Base-by-base conservation (phyloP, 2,113 vertebrate genomes). In the Carlito syrichta region DNA sequence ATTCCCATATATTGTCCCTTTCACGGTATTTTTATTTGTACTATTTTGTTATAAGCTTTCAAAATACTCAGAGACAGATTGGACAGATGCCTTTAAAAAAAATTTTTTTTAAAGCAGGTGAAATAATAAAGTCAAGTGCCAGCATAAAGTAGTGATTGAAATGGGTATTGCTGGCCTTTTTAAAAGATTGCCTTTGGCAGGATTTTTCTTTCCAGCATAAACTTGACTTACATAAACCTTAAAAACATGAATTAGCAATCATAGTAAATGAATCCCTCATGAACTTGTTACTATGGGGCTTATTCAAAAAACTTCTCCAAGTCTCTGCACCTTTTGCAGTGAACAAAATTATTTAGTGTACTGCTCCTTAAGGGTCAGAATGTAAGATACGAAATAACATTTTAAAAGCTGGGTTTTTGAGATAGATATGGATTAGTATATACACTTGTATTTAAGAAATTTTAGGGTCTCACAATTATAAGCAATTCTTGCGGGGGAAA, bases 31-130 rank as follows among this genome's bases (percentile, higher is more conserved):
- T 92, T 76, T 7, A 5, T 32, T 23, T 74, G 1, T 81, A 89
- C 38, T 54, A 23, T 74, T 95, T 73, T 25, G 74, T 73, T 45
- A 66, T 54, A 32, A 62, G 30, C 32, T 92, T 92, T 82, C 11
- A 69, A 48, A 35, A 17, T 68, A 60, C 2, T 10, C 10, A 45
- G 27, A 89, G 10, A 5, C 3, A 82, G n/a, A 68, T 30, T 62
- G 58, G 63, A 83, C 10, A 77, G 9, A 40, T 63, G 5, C 58
- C 14, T 66, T 30, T 54, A 45, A 45, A 82, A 20, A 22, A n/a
- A n/a, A n/a, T n/a, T 68, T n/a, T 48, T 45, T 32, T 58, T 68
- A 48, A 60, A 77, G 45, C 1, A 71, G 48, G 10, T 89, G 32
- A 60, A 74, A 56, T 56, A 48, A 5, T 82, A 27, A 60, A 48